A percentile compares a stretch with the other conserved stretches of the same genome.
Conservation (phyloP, 1,140 invertebrate species). For the Bicyclus anynana region DNA sequence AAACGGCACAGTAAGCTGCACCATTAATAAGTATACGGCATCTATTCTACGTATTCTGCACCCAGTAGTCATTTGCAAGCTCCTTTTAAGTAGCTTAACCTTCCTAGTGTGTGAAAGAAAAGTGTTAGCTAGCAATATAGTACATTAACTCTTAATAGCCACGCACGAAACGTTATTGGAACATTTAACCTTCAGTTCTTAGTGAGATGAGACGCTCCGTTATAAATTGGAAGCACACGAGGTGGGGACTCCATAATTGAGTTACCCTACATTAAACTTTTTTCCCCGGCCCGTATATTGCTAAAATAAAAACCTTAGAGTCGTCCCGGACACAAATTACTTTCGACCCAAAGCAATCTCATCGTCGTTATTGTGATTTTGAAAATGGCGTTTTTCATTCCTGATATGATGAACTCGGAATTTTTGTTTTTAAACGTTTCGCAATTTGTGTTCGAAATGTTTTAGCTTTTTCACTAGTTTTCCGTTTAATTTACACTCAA, state of each 20-base stretch:
- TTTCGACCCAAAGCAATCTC: constrained; percentile 50
- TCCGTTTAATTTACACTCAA: too few relatives aligned
- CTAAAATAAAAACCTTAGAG: constrained; percentile 57
- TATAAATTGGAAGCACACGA: constrained; percentile 39
- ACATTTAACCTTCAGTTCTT: constrained; percentile 4
- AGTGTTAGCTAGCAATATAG: neutral
- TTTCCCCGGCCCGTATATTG: constrained; percentile 50
- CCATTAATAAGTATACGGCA: too few relatives aligned
- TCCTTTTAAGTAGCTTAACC: neutral
- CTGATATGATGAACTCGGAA: constrained; percentile 22
- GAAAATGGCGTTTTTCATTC: constrained; percentile 28
- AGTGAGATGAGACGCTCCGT: constrained; percentile 8
- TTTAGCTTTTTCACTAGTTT: neutral
- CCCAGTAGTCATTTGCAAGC: too few relatives aligned
- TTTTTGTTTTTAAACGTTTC: constrained; percentile 20
- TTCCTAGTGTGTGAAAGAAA: neutral
- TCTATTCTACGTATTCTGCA: too few relatives aligned
- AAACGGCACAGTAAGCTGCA: too few relatives aligned
- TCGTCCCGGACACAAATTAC: constrained; percentile 50
- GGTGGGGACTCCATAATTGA: constrained; percentile 51
- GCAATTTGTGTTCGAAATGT: neutral
- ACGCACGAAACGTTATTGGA: constrained; percentile 1
- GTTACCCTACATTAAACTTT: constrained; percentile 68
- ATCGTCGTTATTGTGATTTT: constrained; percentile 44
- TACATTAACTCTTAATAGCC: neutral